Percentiles rank a stretch among this genome's conserved stretches.
phyloP scores from a whole-genome alignment of 1,140 invertebrate genomes.

The Phymastichus coffea region DNA sequence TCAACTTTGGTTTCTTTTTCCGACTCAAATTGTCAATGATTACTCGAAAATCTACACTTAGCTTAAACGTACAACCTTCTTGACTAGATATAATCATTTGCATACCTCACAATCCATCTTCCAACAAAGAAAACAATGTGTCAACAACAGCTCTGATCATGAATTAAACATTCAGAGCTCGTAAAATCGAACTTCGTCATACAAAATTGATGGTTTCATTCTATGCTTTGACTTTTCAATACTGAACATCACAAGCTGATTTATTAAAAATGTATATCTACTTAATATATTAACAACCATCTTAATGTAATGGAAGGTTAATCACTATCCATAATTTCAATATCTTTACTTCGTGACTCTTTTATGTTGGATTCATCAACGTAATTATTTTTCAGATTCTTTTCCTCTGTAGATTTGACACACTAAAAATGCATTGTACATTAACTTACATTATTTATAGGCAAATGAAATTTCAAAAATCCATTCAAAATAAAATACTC shows the following conservation, averaged over 20 bases:
- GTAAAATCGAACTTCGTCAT: conserved; percentile 35
- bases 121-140: conserved; percentile 7
- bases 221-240: conserved; percentile 28
- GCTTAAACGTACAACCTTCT: conserved; percentile 1
- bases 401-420: conserved; percentile 53
- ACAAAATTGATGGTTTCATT: conserved; percentile 7
- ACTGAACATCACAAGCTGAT: conserved; percentile 32
- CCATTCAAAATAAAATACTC: conserved; percentile 44
- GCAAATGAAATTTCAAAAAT: not conserved
- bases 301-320: conserved; percentile 39
- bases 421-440: conserved; percentile 41
- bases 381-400: conserved; percentile 51
- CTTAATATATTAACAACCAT: conserved; percentile 29
- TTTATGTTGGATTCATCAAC: conserved; percentile 53
- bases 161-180: conserved; percentile 2
- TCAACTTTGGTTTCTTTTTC: conserved; percentile 1
- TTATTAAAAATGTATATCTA: conserved; percentile 37
- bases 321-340: conserved; percentile 50
- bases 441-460: conserved; percentile 4
- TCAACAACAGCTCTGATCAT: conserved; percentile 5
- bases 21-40: not conserved
- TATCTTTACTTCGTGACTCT: conserved; percentile 42
- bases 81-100: not conserved
- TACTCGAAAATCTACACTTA: conserved; percentile 3
- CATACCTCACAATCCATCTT: not conserved